Evolutionary conservation across 2,797 vertebrate species (phyloP).

Genomic region (Tokudaia tokunoshimensis): DNA sequence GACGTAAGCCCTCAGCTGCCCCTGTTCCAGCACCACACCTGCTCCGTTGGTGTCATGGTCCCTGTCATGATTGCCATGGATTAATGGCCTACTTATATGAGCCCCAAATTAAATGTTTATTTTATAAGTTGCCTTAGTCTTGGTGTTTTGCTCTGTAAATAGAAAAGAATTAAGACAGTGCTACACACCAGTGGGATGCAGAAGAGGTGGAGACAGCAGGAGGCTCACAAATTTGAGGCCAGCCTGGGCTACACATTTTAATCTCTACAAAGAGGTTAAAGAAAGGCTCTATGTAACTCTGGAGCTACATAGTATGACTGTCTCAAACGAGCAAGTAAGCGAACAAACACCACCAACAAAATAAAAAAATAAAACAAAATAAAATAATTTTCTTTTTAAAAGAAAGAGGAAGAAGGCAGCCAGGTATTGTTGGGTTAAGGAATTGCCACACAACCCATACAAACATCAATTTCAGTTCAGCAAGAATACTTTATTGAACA

Average conservation of each 20-base stretch:
- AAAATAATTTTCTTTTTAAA: not conserved
- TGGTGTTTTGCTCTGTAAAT: not conserved
- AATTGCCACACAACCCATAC: not conserved
- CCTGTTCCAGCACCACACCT: not conserved
- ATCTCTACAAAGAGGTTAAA: not conserved
- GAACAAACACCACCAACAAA: not conserved
- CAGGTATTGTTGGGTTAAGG: not conserved
- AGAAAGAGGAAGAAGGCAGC: not conserved
- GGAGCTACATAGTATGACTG: not conserved
- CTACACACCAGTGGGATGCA: too few species aligned
- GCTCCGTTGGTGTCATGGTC: not conserved
- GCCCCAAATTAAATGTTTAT: not conserved
- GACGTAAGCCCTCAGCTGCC: not conserved
- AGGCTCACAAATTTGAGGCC: not conserved
- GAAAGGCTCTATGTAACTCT: not conserved
- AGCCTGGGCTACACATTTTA: not conserved
- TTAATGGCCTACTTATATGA: not conserved
- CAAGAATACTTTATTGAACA: not conserved
- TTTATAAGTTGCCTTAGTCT: not conserved
- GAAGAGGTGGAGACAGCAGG: not conserved
- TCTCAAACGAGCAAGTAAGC: not conserved
- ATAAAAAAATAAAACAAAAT: not conserved
- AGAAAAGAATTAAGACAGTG: not conserved
- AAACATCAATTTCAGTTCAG: not conserved
- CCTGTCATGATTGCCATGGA: not conserved